Base-by-base conservation (phyloP, 2,888 invertebrate species). In the Melanotus villosus region DNA sequence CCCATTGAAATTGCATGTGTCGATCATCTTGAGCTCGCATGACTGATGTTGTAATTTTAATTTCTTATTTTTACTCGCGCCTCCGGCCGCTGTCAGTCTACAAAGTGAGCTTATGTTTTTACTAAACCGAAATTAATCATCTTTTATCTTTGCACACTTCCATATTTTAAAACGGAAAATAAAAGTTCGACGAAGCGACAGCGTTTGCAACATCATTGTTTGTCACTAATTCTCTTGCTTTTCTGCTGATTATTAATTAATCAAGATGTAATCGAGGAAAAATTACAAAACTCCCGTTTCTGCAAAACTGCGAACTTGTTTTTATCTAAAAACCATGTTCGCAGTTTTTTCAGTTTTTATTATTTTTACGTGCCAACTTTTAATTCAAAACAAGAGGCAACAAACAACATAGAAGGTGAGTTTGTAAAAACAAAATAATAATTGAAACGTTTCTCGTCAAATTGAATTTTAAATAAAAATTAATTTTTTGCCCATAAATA, bases 41-140 rank as follows among this genome's bases (percentile, higher is more conserved):
- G 57, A 65, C 47, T 58, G 58, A 65, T 58, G 64, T 32, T 30
- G 64, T 50, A 64, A 64, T 64, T 64, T 56, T 64, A 64, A 64
- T 64, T 64, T 43, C 64, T 54, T 19, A 43, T 54, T 64, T 62
- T 62, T 23, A 14, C 30, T 18, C 18, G 12, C 47, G 18, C 43
- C 10, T 23, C 23, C 4, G 23, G 19, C 47, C 47, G 47, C 47
- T 47, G 47, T 38, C 50, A 38, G 36, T 62, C 34, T 62, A 26
- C 62, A 62, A 62, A 50, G 38, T 38, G 59, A 62, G 62, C 52
- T 52, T 52, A 52, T 62, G 62, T 50, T 62, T 62, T 62, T 62
- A 38, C 41, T 26, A 50, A 23, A 52, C 62, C 38, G 47, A 62
- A 62, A 62, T 62, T 62, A 62, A 62, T 62, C 62, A 62, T 62